phyloP scores from a whole-genome alignment of 2,797 vertebrate genomes.

The Poeciliopsis turneri region DNA sequence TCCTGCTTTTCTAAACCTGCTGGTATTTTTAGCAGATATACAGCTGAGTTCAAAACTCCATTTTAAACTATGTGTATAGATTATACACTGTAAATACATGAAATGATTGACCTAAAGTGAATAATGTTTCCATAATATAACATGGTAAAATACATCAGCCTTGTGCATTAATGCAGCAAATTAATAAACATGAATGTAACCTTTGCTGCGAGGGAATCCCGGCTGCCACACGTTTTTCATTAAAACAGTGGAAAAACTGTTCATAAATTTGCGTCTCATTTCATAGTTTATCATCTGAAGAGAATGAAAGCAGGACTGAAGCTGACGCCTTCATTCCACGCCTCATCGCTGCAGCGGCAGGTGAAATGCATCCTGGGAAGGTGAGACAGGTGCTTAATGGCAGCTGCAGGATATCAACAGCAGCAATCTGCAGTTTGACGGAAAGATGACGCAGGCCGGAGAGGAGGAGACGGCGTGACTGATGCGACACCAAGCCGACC shows the following conservation, averaged over 20 bases:
- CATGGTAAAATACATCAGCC: not conserved
- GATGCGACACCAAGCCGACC: not conserved
- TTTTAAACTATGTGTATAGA: not conserved
- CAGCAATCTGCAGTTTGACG: conserved; percentile 1
- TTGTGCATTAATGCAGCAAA: conserved; percentile 22
- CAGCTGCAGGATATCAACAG: conserved; percentile 7
- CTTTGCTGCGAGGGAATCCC: conserved; percentile 21
- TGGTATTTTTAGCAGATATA: not conserved
- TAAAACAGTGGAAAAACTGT: not conserved
- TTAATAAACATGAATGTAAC: conserved; percentile 41
- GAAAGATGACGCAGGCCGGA: not conserved
- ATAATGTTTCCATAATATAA: not conserved
- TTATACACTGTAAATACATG: not conserved
- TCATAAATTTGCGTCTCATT: conserved; percentile 39
- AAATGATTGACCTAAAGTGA: not conserved
- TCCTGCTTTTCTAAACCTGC: not conserved
- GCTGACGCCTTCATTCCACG: conserved; percentile 35
- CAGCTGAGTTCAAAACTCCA: not conserved
- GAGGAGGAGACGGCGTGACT: not conserved
- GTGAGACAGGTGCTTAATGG: conserved; percentile 40
- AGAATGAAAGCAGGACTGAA: conserved; percentile 17
- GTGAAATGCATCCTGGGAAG: conserved; percentile 62
- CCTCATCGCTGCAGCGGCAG: conserved; percentile 33
- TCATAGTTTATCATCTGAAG: conserved; percentile 28
- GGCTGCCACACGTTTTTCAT: not conserved